These are phyloP conservation scores for Suncus etruscus DNA, from an alignment of 2,113 vertebrate genomes.

Conservation along the genomic window DNA sequence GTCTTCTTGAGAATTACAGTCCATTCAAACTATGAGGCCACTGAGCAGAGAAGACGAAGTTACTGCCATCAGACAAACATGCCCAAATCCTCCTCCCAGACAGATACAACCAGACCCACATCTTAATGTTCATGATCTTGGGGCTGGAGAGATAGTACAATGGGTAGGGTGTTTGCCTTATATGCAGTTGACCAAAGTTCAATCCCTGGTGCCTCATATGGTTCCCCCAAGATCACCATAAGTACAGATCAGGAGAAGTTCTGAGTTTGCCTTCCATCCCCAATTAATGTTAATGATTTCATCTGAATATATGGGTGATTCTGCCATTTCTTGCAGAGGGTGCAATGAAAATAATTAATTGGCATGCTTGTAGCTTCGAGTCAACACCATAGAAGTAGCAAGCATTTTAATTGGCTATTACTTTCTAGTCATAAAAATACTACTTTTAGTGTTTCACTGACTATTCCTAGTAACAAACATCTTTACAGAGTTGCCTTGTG, in stretches of 20 bases:
- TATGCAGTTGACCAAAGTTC: too few species aligned
- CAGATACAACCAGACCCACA: neutral
- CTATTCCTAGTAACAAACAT: too few species aligned
- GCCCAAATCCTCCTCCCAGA: neutral
- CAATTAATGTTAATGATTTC: neutral
- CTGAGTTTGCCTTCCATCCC: too few species aligned
- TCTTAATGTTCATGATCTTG: neutral
- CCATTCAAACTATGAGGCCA: neutral
- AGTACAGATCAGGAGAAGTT: too few species aligned
- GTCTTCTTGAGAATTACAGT: conserved; percentile 29
- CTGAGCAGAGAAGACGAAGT: neutral
- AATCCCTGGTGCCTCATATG: too few species aligned
- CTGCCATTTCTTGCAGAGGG: neutral
- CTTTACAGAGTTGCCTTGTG: too few species aligned
- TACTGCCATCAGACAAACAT: neutral
- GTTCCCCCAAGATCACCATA: neutral
- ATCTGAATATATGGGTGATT: neutral
- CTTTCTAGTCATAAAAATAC: neutral
- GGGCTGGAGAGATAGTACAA: too few species aligned
- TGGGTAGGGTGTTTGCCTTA: too few species aligned
- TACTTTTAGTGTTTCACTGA: neutral
- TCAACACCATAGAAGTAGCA: neutral
- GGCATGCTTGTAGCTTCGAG: neutral
- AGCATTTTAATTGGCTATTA: conserved; percentile 4
- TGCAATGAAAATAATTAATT: neutral